Evolutionary conservation across 2,888 invertebrate species (phyloP).

Genomic region (Acrocyrtus sp.): DNA sequence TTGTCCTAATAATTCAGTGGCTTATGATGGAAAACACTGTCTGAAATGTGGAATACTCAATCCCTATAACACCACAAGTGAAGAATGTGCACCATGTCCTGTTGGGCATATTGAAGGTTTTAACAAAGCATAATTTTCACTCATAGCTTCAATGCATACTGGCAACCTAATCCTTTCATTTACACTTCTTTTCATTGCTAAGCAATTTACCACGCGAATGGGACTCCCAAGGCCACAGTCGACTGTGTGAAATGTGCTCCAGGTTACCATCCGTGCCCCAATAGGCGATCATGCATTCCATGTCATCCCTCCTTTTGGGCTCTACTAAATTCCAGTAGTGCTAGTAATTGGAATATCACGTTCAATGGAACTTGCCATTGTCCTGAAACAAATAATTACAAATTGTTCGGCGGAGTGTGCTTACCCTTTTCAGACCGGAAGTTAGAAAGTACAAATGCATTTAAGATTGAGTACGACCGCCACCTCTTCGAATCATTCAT

Average conservation of each 20-base stretch:
- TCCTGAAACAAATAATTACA: slow-evolving; percentile 65
- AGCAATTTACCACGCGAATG: slow-evolving; percentile 47
- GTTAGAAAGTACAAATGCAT: slow-evolving; percentile 59
- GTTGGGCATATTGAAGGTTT: slow-evolving; percentile 55
- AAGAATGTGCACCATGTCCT: slow-evolving; percentile 55
- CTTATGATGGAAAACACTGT: slow-evolving; percentile 51
- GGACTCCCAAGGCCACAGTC: slow-evolving; percentile 24
- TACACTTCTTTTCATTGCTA: not conserved
- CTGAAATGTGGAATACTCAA: slow-evolving; percentile 42
- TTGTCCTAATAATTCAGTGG: slow-evolving; percentile 46
- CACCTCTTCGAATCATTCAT: slow-evolving; percentile 66
- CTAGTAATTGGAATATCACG: not conserved
- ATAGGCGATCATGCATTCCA: slow-evolving; percentile 66
- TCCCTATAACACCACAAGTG: slow-evolving; percentile 43
- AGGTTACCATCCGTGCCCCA: slow-evolving; percentile 66
- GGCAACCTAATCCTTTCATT: no score
- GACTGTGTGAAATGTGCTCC: slow-evolving; percentile 67
- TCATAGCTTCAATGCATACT: no score
- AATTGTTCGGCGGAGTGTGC: slow-evolving; percentile 66
- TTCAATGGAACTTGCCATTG: slow-evolving; percentile 66
- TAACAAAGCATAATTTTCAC: no score
- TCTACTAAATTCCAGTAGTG: not conserved
- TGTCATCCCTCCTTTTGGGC: slow-evolving; percentile 64
- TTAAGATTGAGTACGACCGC: slow-evolving; percentile 66
- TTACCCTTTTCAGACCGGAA: slow-evolving; percentile 64